Percentiles rank a stretch among this genome's conserved stretches.
phyloP scores from a whole-genome alignment of 1,140 invertebrate genomes.

The Psilanteris sp. region DNA sequence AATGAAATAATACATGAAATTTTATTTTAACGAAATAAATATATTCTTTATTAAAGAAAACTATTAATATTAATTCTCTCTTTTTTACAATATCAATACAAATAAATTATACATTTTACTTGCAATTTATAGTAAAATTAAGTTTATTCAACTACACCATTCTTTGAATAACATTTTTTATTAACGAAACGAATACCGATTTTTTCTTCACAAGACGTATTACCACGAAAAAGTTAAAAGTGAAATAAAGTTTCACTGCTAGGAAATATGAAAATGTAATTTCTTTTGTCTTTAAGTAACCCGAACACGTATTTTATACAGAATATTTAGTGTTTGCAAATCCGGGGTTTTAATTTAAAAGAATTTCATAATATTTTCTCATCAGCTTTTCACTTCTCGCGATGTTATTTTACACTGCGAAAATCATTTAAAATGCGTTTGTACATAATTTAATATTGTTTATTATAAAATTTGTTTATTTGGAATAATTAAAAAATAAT shows the following conservation, averaged over 20 bases:
- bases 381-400: slow-evolving; percentile 6
- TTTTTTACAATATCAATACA: no score
- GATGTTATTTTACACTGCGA: slow-evolving; percentile 21
- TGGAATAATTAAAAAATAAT: no score
- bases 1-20: no score
- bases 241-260: slow-evolving; percentile 27
- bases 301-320: slow-evolving; percentile 36
- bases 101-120: no score
- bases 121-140: not conserved
- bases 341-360: slow-evolving; percentile 35
- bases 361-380: slow-evolving; percentile 41
- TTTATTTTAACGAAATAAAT: no score
- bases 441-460: no score
- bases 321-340: slow-evolving; percentile 46
- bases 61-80: no score
- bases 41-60: no score
- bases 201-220: slow-evolving; percentile 10
- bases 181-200: slow-evolving; percentile 22
- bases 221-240: slow-evolving; percentile 23
- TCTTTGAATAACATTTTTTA: slow-evolving; percentile 10
- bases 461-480: no score
- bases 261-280: slow-evolving; percentile 46
- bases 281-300: slow-evolving; percentile 42
- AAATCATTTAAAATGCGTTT: slow-evolving; percentile 29
- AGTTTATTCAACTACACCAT: not conserved